phyloP scores from a whole-genome alignment of 2,113 vertebrate genomes.

The Coptodon bakossiorum region DNA sequence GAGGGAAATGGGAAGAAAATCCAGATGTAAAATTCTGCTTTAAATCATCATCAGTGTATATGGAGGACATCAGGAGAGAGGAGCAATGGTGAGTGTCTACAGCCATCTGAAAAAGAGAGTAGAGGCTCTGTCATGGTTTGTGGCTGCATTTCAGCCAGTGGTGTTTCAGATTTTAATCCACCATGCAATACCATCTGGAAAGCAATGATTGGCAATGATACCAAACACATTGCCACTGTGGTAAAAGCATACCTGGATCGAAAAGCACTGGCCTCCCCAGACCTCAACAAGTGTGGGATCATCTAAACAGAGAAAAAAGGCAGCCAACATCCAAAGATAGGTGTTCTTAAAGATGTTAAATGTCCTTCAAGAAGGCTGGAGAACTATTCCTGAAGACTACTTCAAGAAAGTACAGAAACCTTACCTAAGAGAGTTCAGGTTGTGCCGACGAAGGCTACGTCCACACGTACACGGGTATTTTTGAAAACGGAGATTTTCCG shows the following conservation, averaged over 20 bases:
- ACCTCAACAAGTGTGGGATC: background rate
- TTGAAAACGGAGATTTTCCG: too few relatives aligned
- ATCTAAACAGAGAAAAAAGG: background rate
- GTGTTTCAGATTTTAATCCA: background rate
- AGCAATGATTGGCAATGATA: background rate
- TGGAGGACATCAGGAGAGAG: background rate
- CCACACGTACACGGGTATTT: too few relatives aligned
- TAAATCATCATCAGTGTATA: background rate
- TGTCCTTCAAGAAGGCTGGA: background rate
- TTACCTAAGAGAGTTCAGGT: background rate
- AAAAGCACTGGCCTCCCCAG: background rate
- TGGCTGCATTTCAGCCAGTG: background rate
- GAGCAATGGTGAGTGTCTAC: background rate
- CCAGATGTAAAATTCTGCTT: background rate
- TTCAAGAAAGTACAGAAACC: background rate
- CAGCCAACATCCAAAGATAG: background rate
- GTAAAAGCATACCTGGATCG: background rate
- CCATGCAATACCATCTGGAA: background rate
- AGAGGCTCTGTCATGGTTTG: background rate
- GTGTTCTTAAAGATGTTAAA: too few relatives aligned
- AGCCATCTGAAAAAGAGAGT: background rate
- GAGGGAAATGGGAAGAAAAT: background rate
- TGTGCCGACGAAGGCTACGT: background rate
- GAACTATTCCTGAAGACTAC: background rate
- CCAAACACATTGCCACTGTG: background rate